Evolutionary conservation across 2,888 invertebrate genomes (phyloP).

Genomic region (Zaprionus bogoriensis): DNA sequence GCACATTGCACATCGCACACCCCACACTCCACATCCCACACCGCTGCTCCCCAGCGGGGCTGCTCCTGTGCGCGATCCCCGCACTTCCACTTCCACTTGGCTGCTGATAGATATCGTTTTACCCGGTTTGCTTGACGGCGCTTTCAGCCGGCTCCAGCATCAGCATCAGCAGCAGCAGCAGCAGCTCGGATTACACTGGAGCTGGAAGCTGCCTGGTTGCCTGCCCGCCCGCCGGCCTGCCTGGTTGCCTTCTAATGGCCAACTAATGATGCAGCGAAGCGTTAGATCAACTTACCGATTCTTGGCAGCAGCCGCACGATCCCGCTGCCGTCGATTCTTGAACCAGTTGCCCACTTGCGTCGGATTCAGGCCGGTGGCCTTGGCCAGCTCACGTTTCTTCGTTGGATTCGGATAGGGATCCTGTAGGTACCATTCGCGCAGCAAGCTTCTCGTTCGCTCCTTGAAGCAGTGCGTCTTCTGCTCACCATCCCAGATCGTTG

Average conservation of each 20-base stretch:
- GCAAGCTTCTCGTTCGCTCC: slow-evolving; percentile 95
- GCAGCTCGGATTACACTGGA: slow-evolving; percentile 51
- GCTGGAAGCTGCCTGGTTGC: not conserved
- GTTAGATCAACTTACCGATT: slow-evolving; percentile 89
- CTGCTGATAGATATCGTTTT: slow-evolving; percentile 58
- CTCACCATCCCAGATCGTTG: slow-evolving; percentile 97
- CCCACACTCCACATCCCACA: not conserved
- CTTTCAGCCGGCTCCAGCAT: slow-evolving; percentile 35
- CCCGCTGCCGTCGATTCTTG: slow-evolving; percentile 93
- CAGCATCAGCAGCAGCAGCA: slow-evolving; percentile 27
- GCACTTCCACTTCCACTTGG: slow-evolving; percentile 48
- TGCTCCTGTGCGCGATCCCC: slow-evolving; percentile 59
- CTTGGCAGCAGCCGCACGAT: slow-evolving; percentile 96
- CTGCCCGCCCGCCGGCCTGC: not conserved
- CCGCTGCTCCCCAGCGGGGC: not conserved
- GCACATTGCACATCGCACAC: not conserved
- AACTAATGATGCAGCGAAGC: slow-evolving; percentile 38
- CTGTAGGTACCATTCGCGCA: slow-evolving; percentile 99
- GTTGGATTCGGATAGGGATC: slow-evolving; percentile 98
- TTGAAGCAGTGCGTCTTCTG: slow-evolving; percentile 98
- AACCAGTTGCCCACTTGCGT: slow-evolving; percentile 98
- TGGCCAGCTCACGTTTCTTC: slow-evolving; percentile 95
- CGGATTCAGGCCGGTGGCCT: slow-evolving; percentile 94
- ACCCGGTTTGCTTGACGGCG: slow-evolving; percentile 47
- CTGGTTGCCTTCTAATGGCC: slow-evolving; percentile 41